Evolutionary conservation across 1,140 invertebrate genomes (phyloP), one percentile per base, ranked within the genome.

Genomic region (Drosophila oshimai): DNA sequence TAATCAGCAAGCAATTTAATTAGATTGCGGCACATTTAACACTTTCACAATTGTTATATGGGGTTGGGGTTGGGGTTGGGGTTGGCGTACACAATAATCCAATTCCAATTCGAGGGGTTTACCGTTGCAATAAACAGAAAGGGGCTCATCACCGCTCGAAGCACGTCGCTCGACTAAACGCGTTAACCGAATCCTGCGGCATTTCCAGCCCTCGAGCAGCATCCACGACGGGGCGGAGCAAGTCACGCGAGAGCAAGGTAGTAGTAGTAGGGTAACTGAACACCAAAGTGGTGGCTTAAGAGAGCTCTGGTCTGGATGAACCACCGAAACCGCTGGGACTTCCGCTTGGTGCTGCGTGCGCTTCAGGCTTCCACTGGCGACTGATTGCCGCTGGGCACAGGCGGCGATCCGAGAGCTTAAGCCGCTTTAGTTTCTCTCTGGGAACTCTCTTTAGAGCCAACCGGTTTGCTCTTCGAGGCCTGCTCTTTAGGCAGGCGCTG

Each of bases 331-430:
- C 9, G 22, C 18, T 31, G 41, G 17, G 54, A 62, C 69, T 73
- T 73, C 70, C 54, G 68, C 58, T 37, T 34, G 51, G 37, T 73
- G 72, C 57, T 84, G 79, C 79, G 75, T 80, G 41, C 67, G 80
- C 80, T 84, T 87, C 81, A 73, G 80, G 80, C 71, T 64, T 87
- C 80, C 44, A 84, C 60, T 80, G 68, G 47, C 75, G 81, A 84
- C 75, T 84, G 81, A 84, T 71, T 80, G 80, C 80, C 80, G 57
- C 81, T 72, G 75, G 81, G 75, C 75, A 86, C 51, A 65, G 13
- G 18, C 53, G 45, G 6, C 53, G 46, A 72, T 61, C 67, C 57
- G 22, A 44, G 41, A 44, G 41, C 41, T 44, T 44, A 15, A 13
- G n/a, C 13, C 57, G 9, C n/a, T 26, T n/a, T n/a, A n/a, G n/a